Evolutionary conservation across 2,888 invertebrate species (phyloP).

Genomic region (Graphium colonna): DNA sequence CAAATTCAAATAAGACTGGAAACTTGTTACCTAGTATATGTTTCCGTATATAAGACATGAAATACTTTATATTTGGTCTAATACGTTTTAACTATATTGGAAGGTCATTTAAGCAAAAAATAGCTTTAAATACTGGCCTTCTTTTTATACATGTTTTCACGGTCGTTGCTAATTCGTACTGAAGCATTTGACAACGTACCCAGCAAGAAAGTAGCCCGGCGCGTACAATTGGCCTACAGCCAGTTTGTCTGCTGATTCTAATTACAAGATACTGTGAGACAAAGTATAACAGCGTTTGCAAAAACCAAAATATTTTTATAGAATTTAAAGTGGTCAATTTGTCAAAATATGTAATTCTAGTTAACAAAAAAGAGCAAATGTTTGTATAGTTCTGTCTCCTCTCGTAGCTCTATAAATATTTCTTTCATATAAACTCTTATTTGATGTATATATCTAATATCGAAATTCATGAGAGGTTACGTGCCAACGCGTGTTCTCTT

Average conservation of each 20-base stretch:
- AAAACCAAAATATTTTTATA: background rate
- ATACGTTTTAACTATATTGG: no score
- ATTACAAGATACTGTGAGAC: background rate
- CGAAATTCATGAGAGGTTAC: no score
- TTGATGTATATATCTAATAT: no score
- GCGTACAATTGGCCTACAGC: conserved; percentile 12
- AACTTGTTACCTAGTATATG: no score
- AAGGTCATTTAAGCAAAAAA: no score
- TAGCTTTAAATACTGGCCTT: background rate
- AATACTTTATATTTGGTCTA: no score
- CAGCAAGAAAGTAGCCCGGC: conserved; percentile 8
- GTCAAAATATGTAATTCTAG: background rate
- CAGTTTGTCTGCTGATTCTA: conserved; percentile 15
- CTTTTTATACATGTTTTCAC: background rate
- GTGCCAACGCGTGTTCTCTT: no score
- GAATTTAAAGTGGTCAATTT: background rate
- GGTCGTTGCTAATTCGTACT: conserved; percentile 3
- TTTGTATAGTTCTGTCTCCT: background rate
- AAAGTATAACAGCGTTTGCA: background rate
- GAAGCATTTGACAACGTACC: conserved; percentile 12
- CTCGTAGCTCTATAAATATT: no score
- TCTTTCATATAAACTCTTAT: no score
- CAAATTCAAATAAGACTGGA: no score
- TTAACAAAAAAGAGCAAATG: background rate
- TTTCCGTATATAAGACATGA: no score